Evolutionary conservation across 2,113 vertebrate genomes (phyloP), one percentile per base, ranked within the genome.

Genomic region (Balaeniceps rex): DNA sequence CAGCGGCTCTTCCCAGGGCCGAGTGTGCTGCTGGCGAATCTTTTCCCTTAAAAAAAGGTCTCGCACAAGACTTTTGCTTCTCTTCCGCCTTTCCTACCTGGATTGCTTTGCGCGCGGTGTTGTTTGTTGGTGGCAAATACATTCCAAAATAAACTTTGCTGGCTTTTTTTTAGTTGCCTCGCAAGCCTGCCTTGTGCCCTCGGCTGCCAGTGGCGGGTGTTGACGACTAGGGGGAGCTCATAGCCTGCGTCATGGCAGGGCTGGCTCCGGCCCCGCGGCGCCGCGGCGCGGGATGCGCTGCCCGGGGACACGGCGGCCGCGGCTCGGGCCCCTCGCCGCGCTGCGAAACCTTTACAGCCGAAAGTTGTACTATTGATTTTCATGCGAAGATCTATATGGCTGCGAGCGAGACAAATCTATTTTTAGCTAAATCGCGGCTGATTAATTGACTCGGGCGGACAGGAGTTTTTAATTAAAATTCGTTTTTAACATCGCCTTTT

Each of bases 151-250:
- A 98, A 98, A 98, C 98, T 98, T 98, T 92, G 46, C 85, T 81
- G 96, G 93, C 95, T 96, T 77, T 84, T 19, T 26, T 21, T 23
- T 54, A 74, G 95, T 86, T 29, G 87, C 79, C 81, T 79, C 57
- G 93, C 86, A 54, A 93, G 97, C 29, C 58, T 84, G 91, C 77
- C 69, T 75, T 19, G 70, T 24, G 90, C 16, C 80, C 47, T 42
- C 51, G 88, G 93, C 93, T 69, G 91, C 69, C 87, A 97, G 68
- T 97, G 94, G 83, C 97, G 87, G 80, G 12, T 33, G 13, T 14
- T 80, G 97, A 82, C 98, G 80, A 97, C 98, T 98, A 98, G 98
- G 98, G 98, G 98, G 98, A 96, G 98, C 98, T 98, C 98, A 33
- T 88, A 91, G 98, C 97, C 98, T 76, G 98, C 94, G 64, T 81